These are phyloP conservation scores for Popillia japonica DNA, from an alignment of 1,140 invertebrate genomes.

Conservation along the genomic window DNA sequence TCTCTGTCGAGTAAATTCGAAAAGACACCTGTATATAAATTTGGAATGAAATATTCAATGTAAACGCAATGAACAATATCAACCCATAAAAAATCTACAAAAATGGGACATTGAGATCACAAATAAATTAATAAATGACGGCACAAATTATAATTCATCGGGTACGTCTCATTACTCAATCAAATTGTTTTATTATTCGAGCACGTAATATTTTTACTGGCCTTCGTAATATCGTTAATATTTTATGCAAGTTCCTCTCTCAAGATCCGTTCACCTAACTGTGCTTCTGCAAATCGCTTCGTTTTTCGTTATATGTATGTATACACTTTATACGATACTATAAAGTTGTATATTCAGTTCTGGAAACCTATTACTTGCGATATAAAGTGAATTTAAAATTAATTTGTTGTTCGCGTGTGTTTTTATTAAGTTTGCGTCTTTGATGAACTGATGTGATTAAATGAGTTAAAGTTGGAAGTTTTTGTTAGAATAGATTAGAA, in stretches of 20 bases:
- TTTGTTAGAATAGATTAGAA: too few relatives aligned
- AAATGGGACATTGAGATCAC: not conserved
- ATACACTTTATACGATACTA: not conserved
- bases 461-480: too few relatives aligned
- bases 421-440: too few relatives aligned
- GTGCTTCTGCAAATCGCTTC: slow-evolving; percentile 4
- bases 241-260: not conserved
- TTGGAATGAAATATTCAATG: not conserved
- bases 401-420: too few relatives aligned
- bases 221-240: slow-evolving; percentile 12
- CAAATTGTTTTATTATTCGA: slow-evolving; percentile 3
- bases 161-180: not conserved
- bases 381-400: not conserved
- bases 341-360: not conserved
- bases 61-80: not conserved
- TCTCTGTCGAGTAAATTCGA: too few relatives aligned
- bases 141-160: not conserved
- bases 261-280: slow-evolving; percentile 28
- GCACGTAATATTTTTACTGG: not conserved
- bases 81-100: not conserved
- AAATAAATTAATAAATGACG: slow-evolving; percentile 3
- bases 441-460: too few relatives aligned
- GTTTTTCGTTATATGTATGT: not conserved
- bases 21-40: not conserved
- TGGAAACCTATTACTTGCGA: not conserved